Evolutionary conservation across 2,113 vertebrate genomes (phyloP).

Genomic region (Rhagologus leucostigma): DNA sequence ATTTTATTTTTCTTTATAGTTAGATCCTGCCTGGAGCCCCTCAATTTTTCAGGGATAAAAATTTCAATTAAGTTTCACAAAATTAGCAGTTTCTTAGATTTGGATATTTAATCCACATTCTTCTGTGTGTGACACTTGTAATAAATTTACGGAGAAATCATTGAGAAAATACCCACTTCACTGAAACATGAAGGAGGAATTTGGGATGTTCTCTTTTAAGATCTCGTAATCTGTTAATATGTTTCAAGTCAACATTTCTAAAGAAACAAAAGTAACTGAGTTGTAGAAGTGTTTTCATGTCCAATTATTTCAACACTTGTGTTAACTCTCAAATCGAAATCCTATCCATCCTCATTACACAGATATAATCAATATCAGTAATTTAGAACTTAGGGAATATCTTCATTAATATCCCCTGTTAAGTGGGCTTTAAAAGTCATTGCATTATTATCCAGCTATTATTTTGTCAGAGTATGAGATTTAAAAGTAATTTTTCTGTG

Average conservation of each 20-base stretch:
- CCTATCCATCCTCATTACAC: conserved; percentile 31
- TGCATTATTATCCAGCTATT: background rate
- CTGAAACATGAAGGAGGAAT: background rate
- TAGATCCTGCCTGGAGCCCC: background rate
- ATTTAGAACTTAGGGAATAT: conserved; percentile 3
- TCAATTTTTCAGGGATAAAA: background rate
- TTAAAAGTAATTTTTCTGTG: conserved; percentile 2
- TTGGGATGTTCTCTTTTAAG: background rate
- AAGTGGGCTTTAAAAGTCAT: background rate
- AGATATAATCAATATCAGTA: conserved; percentile 49
- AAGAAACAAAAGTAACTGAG: background rate
- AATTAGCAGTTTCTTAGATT: background rate
- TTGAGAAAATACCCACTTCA: background rate
- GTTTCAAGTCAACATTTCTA: background rate
- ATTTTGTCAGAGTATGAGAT: background rate
- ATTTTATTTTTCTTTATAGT: background rate
- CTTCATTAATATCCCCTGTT: conserved; percentile 45
- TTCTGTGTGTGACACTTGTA: background rate
- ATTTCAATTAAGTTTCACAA: background rate
- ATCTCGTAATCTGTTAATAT: background rate
- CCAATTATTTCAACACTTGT: conserved; percentile 22
- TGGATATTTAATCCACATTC: background rate
- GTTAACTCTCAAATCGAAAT: conserved; percentile 38
- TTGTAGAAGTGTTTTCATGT: background rate
- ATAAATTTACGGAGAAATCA: background rate